A percentile compares a stretch with the other conserved stretches of the same genome.
Evolutionary conservation across 2,113 vertebrate species (phyloP).

Genomic region (Atractosteus spatula): DNA sequence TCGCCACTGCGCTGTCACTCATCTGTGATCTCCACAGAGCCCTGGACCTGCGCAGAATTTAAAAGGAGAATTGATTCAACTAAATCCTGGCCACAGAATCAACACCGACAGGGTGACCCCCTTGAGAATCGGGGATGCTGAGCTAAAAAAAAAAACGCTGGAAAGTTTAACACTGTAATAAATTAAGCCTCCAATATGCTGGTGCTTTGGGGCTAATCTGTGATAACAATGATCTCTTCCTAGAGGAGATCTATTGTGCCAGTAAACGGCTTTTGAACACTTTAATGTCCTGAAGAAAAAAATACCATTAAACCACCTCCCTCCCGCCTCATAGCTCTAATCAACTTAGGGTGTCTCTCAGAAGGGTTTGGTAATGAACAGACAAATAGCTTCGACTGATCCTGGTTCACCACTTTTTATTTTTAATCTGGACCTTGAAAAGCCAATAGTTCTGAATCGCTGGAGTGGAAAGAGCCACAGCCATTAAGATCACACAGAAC

Average conservation of each 20-base stretch:
- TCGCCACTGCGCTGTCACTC: constrained; percentile 76
- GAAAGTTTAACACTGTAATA: constrained; percentile 40
- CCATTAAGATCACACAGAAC: no score
- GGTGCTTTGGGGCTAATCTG: constrained; percentile 33
- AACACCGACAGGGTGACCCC: constrained; percentile 65
- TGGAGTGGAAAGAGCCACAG: no score
- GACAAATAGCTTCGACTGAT: no score
- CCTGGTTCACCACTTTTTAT: no score
- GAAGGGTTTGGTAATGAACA: no score
- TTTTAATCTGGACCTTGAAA: no score
- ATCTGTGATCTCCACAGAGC: constrained; percentile 71
- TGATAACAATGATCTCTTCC: constrained; percentile 23
- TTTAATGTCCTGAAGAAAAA: constrained; percentile 39
- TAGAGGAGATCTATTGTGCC: constrained; percentile 26
- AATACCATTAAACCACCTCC: constrained; percentile 35
- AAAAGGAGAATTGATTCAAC: constrained; percentile 80
- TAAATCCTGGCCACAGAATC: constrained; percentile 68
- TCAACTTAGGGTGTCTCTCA: no score
- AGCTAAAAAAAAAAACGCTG: constrained; percentile 32
- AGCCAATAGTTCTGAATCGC: no score
- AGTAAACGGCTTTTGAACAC: constrained; percentile 42
- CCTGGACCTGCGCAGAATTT: constrained; percentile 73
- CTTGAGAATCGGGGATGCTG: constrained; percentile 62
- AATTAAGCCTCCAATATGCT: constrained; percentile 38
- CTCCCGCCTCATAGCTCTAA: not conserved